phyloP scores from a whole-genome alignment of 2,888 invertebrate species.

The Drosophila falleni region DNA sequence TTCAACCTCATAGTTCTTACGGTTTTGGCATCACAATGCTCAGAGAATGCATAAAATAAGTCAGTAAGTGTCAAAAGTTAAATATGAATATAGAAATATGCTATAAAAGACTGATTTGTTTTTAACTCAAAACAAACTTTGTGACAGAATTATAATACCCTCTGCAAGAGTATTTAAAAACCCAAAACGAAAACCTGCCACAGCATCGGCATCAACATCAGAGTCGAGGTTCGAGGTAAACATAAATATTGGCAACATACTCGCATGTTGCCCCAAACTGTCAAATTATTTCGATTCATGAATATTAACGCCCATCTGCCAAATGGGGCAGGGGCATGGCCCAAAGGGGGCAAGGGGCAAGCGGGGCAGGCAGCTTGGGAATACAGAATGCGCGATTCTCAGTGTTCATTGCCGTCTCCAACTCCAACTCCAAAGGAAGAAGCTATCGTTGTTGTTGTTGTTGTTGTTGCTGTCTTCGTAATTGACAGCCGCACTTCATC shows the following conservation, averaged over 20 bases:
- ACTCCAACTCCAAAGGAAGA: conserved; percentile 31
- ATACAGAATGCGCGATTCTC: conserved; percentile 30
- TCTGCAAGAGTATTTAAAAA: not conserved
- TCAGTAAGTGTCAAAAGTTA: too few species aligned
- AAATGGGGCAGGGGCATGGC: conserved; percentile 16
- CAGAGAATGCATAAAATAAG: too few species aligned
- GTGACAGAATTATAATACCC: not conserved
- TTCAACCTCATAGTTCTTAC: not conserved
- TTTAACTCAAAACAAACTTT: not conserved
- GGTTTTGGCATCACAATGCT: too few species aligned
- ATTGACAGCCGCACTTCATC: conserved; percentile 78
- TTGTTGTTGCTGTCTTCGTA: conserved; percentile 60
- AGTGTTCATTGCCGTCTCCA: conserved; percentile 1
- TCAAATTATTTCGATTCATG: conserved; percentile 82
- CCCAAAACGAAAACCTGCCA: conserved; percentile 16
- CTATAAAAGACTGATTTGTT: not conserved
- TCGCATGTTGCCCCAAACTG: conserved; percentile 82
- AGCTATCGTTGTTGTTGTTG: conserved; percentile 8
- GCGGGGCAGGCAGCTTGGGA: conserved; percentile 33
- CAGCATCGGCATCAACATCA: conserved; percentile 8
- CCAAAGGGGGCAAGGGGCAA: not conserved
- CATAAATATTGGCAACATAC: conserved; percentile 80
- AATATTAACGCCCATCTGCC: conserved; percentile 78
- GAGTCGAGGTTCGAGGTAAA: conserved; percentile 34
- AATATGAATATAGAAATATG: too few species aligned